Conservation (phyloP, 35 echinoderm and acorn worm species). For the Acanthaster planci region DNA sequence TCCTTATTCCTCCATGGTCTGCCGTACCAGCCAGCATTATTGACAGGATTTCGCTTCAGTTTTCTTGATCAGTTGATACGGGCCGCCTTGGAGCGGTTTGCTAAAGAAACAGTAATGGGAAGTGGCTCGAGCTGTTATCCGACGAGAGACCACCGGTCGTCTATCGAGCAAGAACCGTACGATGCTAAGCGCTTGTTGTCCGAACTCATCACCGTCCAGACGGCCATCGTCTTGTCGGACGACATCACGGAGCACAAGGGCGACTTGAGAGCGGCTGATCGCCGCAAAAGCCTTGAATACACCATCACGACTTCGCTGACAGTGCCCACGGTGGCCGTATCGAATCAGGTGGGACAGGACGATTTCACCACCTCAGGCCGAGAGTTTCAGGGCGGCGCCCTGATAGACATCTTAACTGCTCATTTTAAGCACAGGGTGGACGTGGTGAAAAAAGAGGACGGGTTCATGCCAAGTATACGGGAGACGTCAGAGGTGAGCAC, state of each 20-base stretch:
- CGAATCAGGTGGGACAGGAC: not conserved
- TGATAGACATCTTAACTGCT: constrained; percentile 1
- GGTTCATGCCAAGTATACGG: constrained; percentile 46
- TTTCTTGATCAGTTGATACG: too few relatives aligned
- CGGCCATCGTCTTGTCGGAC: constrained; percentile 68
- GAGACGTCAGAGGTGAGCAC: constrained; percentile 36
- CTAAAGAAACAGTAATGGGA: constrained; percentile 37
- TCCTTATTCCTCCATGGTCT: too few relatives aligned
- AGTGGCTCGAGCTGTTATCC: constrained; percentile 56
- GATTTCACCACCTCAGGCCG: not conserved
- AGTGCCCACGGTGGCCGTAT: constrained; percentile 10
- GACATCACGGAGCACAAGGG: constrained; percentile 28
- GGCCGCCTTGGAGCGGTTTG: too few relatives aligned
- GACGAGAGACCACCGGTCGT: not conserved
- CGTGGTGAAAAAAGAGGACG: not conserved
- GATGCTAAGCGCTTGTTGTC: constrained; percentile 58
- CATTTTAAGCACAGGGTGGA: constrained; percentile 17
- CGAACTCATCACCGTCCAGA: constrained; percentile 77
- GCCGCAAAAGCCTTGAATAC: constrained; percentile 40
- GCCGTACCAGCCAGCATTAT: too few relatives aligned
- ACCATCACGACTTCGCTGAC: constrained; percentile 45
- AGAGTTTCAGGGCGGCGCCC: not conserved
- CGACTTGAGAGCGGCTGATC: not conserved
- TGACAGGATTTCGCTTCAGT: too few relatives aligned
- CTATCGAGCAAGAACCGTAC: constrained; percentile 42